These are phyloP conservation scores for Arrhopalites spinosus DNA, from an alignment of 2,888 invertebrate species.

Conservation along the genomic window DNA sequence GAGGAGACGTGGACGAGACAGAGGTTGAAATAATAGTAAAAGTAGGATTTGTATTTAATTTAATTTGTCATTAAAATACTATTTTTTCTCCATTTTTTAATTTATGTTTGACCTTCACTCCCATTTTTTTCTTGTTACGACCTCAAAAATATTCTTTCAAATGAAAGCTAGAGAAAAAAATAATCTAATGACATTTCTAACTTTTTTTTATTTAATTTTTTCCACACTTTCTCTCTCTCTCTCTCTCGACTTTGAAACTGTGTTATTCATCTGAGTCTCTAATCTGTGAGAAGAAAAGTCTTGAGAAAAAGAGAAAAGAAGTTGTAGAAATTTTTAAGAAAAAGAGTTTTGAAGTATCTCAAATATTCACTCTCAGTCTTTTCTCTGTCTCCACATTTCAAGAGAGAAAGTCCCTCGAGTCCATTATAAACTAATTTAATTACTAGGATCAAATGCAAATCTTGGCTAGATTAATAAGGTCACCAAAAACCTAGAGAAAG, in stretches of 20 bases:
- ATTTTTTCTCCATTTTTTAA: no score
- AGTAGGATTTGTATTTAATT: no score
- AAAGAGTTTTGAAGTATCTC: conserved; percentile 1
- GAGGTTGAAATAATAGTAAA: no score
- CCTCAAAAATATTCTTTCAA: no score
- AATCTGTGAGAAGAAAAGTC: conserved; percentile 34
- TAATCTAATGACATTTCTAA: conserved; percentile 1
- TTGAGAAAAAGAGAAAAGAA: conserved; percentile 1
- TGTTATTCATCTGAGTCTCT: conserved; percentile 2
- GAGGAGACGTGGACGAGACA: neutral
- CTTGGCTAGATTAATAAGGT: conserved; percentile 9
- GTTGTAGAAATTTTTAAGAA: neutral
- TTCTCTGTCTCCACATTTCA: neutral
- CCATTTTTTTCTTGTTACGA: no score
- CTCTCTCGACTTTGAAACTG: conserved; percentile 11
- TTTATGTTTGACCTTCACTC: no score
- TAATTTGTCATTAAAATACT: no score
- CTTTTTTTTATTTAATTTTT: neutral
- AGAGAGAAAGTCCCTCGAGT: neutral
- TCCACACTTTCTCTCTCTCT: neutral
- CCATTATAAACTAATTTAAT: conserved; percentile 12
- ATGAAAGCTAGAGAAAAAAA: conserved; percentile 17
- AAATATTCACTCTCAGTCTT: neutral
- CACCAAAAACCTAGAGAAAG: neutral
- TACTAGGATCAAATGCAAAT: conserved; percentile 4